A percentile compares a stretch with the other conserved stretches of the same genome.
phyloP scores from a whole-genome alignment of 2,113 vertebrate genomes.

The Corythaeola cristata region DNA sequence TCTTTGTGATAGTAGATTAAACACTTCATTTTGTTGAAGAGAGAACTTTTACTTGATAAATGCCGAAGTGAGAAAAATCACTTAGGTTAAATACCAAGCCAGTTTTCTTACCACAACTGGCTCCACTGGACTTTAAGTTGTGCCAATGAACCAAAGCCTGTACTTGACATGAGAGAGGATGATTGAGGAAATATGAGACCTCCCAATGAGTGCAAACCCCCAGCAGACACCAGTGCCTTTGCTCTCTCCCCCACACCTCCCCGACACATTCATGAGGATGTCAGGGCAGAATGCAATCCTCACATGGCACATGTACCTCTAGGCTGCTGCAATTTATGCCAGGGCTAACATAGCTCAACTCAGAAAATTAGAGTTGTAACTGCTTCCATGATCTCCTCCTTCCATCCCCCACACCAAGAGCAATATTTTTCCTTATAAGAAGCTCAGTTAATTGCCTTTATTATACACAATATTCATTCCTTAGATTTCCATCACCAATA shows the following conservation, averaged over 20 bases:
- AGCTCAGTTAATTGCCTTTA: constrained; percentile 59
- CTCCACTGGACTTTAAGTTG: background rate
- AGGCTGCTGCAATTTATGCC: constrained; percentile 52
- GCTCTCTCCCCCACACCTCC: constrained; percentile 5
- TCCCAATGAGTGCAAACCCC: background rate
- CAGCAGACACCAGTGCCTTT: background rate
- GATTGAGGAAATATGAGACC: background rate
- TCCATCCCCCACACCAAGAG: constrained; percentile 38
- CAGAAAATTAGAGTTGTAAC: constrained; percentile 49
- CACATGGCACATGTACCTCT: constrained; percentile 37
- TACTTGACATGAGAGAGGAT: background rate
- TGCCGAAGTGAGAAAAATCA: background rate
- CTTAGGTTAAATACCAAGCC: background rate
- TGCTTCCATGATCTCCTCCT: constrained; percentile 27
- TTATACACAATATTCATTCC: constrained; percentile 46
- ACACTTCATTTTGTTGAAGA: background rate
- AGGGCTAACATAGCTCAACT: constrained; percentile 30
- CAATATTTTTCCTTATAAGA: constrained; percentile 34
- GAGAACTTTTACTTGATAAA: constrained; percentile 22
- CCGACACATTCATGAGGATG: background rate
- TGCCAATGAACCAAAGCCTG: background rate
- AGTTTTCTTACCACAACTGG: constrained; percentile 27
- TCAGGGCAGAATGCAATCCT: background rate
- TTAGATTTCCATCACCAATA: constrained; percentile 57
- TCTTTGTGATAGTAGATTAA: constrained; percentile 41